Conservation (phyloP, 2,888 invertebrate species). For the Nemotelus nigrinus region DNA sequence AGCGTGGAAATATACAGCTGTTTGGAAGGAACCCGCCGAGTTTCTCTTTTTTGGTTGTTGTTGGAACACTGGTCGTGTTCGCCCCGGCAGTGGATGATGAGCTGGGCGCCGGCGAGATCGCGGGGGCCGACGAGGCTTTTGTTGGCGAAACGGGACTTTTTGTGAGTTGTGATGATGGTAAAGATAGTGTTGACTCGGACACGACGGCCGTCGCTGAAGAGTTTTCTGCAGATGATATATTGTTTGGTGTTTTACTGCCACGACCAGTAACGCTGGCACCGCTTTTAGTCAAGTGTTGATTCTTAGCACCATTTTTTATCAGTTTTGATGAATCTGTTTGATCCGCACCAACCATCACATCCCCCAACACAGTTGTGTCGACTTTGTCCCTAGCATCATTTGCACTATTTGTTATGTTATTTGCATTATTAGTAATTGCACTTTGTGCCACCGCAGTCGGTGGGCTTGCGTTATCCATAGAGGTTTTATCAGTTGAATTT, state of each 20-base stretch:
- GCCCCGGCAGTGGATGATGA: slow-evolving; percentile 22
- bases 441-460: slow-evolving; percentile 47
- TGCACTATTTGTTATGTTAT: slow-evolving; percentile 23
- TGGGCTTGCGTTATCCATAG: slow-evolving; percentile 16
- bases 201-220: neutral
- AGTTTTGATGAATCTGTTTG: slow-evolving; percentile 46
- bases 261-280: slow-evolving; percentile 32
- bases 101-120: neutral
- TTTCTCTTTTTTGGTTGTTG: slow-evolving; percentile 62
- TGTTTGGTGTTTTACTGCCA: slow-evolving; percentile 14
- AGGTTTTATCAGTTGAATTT: neutral
- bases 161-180: slow-evolving; percentile 24
- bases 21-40: slow-evolving; percentile 64
- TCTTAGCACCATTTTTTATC: slow-evolving; percentile 31
- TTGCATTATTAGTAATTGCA: slow-evolving; percentile 50
- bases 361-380: neutral
- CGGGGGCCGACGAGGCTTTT: slow-evolving; percentile 46
- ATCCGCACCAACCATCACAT: slow-evolving; percentile 12
- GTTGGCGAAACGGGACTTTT: slow-evolving; percentile 46
- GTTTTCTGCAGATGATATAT: neutral
- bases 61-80: slow-evolving; percentile 49
- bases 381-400: slow-evolving; percentile 26
- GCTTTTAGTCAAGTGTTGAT: slow-evolving; percentile 21
- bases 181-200: slow-evolving; percentile 17
- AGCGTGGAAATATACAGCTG: slow-evolving; percentile 64